Conservation (phyloP, 2,113 vertebrate species). For the Electrona antarctica region DNA sequence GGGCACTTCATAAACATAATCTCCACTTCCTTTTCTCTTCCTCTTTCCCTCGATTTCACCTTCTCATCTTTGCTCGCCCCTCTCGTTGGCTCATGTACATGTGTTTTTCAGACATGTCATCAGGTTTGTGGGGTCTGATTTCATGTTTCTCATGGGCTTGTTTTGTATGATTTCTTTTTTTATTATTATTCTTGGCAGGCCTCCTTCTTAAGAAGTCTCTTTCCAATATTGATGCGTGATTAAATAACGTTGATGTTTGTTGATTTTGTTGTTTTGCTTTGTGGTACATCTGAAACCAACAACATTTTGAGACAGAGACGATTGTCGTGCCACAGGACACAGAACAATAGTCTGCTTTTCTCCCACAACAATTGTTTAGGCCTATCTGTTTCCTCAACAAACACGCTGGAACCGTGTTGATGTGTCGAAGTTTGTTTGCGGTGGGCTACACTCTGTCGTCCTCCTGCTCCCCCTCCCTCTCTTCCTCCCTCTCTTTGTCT, state of each 20-base stretch:
- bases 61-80: slow-evolving; percentile 21
- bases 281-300: neutral
- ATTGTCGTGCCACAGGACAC: slow-evolving; percentile 25
- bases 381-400: neutral
- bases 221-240: neutral
- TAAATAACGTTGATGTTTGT: neutral
- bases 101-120: neutral
- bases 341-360: slow-evolving; percentile 18
- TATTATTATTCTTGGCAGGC: slow-evolving; percentile 1
- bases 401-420: neutral
- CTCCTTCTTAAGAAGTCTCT: neutral
- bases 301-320: slow-evolving; percentile 41
- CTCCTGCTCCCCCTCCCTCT: slow-evolving; percentile 2
- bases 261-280: no score
- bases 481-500: slow-evolving; percentile 39
- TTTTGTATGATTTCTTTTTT: no score
- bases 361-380: slow-evolving; percentile 33
- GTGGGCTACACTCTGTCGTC: slow-evolving; percentile 11
- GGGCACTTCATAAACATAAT: slow-evolving; percentile 59
- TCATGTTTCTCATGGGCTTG: neutral
- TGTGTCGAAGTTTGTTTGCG: slow-evolving; percentile 24
- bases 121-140: neutral
- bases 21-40: slow-evolving; percentile 58
- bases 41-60: slow-evolving; percentile 44
- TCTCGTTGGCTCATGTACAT: slow-evolving; percentile 6